Evolutionary conservation across 92 coral and sea anemone genomes (phyloP).

Genomic region (Diadumene lineata): DNA sequence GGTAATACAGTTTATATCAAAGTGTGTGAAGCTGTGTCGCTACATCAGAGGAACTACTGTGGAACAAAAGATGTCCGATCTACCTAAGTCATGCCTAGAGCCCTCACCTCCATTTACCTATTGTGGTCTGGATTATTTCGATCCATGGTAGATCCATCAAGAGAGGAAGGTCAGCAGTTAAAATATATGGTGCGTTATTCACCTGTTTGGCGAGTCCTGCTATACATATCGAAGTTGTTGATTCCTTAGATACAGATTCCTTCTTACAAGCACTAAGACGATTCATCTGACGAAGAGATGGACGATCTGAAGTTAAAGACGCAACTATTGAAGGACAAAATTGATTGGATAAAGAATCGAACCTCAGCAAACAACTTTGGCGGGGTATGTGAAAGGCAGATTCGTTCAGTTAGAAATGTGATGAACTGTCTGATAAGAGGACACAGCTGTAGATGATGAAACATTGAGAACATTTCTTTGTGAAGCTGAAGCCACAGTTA

Average conservation of each 20-base stretch:
- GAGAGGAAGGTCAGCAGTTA: constrained; percentile 42
- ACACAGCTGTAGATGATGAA: constrained; percentile 44
- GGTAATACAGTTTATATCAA: constrained; percentile 12
- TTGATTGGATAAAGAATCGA: constrained; percentile 53
- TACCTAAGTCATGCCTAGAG: constrained; percentile 38
- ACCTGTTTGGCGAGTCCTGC: constrained; percentile 52
- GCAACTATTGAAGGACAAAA: constrained; percentile 37
- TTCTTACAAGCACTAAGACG: constrained; percentile 56
- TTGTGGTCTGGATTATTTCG: constrained; percentile 40
- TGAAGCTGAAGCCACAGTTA: constrained; percentile 38
- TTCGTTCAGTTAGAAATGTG: constrained; percentile 40
- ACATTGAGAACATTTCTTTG: constrained; percentile 47
- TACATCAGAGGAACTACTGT: constrained; percentile 36
- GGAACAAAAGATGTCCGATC: constrained; percentile 47
- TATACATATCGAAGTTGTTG: constrained; percentile 35
- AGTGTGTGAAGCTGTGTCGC: constrained; percentile 39
- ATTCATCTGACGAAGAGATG: constrained; percentile 46
- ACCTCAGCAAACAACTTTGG: constrained; percentile 57
- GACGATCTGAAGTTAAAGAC: constrained; percentile 1
- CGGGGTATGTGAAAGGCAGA: constrained; percentile 51
- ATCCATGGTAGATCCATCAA: constrained; percentile 42
- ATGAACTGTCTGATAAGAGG: constrained; percentile 34
- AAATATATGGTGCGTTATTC: constrained; percentile 44
- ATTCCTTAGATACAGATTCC: constrained; percentile 44
- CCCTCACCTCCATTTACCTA: constrained; percentile 46